These are phyloP conservation scores for Heliangelus exortis DNA, from an alignment of 2,797 vertebrate genomes.

Conservation along the genomic window DNA sequence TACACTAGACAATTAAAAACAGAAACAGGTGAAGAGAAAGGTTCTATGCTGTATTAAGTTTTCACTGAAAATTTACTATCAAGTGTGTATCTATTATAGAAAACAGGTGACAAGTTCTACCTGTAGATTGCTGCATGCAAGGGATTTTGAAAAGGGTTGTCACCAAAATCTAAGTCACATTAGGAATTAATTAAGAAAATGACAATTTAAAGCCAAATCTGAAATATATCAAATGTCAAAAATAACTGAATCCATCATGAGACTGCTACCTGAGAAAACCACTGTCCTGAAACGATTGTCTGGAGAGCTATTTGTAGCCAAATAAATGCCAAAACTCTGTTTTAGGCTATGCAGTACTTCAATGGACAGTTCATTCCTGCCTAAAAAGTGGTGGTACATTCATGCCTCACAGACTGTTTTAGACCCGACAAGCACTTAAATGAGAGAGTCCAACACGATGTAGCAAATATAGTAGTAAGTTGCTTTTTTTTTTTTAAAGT, in stretches of 20 bases:
- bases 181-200: not conserved
- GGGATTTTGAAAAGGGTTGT: not conserved
- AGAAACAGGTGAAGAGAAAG: not conserved
- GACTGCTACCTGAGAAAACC: not conserved
- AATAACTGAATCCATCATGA: not conserved
- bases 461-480: not conserved
- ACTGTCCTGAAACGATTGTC: not conserved
- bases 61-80: not conserved
- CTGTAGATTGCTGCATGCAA: not conserved
- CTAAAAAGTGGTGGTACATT: not conserved
- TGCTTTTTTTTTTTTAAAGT: not conserved
- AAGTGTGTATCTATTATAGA: not conserved
- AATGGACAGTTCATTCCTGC: not conserved
- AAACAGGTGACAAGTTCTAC: not conserved
- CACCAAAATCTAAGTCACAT: not conserved
- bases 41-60: not conserved
- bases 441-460: not conserved
- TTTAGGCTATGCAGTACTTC: not conserved
- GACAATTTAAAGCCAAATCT: not conserved
- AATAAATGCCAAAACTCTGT: not conserved
- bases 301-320: not conserved
- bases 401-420: not conserved
- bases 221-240: not conserved
- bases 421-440: not conserved
- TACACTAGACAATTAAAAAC: not conserved